A percentile compares a stretch with the other conserved stretches of the same genome.
Evolutionary conservation across 2,888 invertebrate species (phyloP).

Genomic region (Campopleginae sp.): DNA sequence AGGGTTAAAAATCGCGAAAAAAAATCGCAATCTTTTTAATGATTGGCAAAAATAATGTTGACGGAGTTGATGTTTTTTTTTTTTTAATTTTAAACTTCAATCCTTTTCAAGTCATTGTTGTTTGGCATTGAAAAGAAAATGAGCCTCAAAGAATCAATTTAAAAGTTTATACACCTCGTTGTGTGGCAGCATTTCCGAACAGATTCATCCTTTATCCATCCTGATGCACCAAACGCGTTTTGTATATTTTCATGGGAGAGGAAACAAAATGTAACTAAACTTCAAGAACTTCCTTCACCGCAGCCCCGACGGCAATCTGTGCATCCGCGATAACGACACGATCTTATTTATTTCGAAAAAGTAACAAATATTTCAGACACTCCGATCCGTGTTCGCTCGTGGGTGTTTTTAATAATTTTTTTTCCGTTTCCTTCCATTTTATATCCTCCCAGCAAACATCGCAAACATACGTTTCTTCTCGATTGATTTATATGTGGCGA

Average conservation of each 20-base stretch:
- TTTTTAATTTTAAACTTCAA: too few relatives aligned
- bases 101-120: too few relatives aligned
- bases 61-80: too few relatives aligned
- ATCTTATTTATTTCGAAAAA: constrained; percentile 39
- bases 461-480: not conserved
- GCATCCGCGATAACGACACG: not conserved
- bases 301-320: not conserved
- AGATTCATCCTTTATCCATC: constrained; percentile 30
- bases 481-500: constrained; percentile 9
- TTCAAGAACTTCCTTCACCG: not conserved
- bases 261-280: not conserved
- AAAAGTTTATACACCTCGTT: constrained; percentile 70
- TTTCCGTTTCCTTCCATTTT: not conserved
- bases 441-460: not conserved
- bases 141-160: not conserved
- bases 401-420: not conserved
- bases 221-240: constrained; percentile 26
- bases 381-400: not conserved
- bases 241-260: not conserved
- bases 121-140: not conserved
- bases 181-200: too few relatives aligned
- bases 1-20: not conserved
- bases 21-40: not conserved
- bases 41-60: not conserved
- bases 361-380: not conserved